Evolutionary conservation across 1,140 invertebrate genomes (phyloP).

Genomic region (Teleogryllus occipitalis): DNA sequence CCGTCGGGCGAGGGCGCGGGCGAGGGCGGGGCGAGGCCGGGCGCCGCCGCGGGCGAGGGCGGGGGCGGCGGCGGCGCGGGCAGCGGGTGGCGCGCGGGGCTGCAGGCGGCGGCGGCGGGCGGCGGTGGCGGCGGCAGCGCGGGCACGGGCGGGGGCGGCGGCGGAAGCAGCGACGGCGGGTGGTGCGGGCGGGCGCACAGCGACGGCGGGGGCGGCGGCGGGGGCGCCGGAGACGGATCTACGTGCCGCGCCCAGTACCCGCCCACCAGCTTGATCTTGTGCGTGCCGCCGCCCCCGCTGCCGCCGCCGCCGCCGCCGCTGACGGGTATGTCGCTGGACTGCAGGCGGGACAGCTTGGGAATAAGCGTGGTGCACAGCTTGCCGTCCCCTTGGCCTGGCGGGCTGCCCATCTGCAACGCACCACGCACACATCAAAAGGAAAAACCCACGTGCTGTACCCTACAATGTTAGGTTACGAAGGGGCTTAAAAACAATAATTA

Average conservation of each 20-base stretch:
- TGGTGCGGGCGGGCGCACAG: too few relatives aligned
- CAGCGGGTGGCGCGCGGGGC: background rate
- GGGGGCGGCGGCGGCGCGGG: too few relatives aligned
- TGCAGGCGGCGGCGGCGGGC: background rate
- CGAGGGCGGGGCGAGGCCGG: background rate
- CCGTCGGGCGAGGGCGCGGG: slow-evolving; percentile 11
- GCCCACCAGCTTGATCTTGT: slow-evolving; percentile 20
- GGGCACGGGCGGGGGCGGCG: background rate
- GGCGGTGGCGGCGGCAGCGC: too few relatives aligned
- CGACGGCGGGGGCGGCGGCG: too few relatives aligned
- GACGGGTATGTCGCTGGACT: slow-evolving; percentile 48
- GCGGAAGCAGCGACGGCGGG: background rate
- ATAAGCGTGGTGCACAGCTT: slow-evolving; percentile 43
- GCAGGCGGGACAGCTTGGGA: slow-evolving; percentile 53
- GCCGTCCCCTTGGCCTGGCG: slow-evolving; percentile 14
- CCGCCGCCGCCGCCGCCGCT: slow-evolving; percentile 31
- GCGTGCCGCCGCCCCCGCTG: background rate
- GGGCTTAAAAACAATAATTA: too few relatives aligned
- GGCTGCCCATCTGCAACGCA: background rate
- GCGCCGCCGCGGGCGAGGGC: background rate
- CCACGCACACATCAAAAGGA: background rate
- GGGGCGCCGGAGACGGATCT: background rate
- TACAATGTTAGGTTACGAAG: too few relatives aligned
- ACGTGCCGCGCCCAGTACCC: slow-evolving; percentile 19
- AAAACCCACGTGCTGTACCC: too few relatives aligned